Evolutionary conservation across 2,113 vertebrate species (phyloP).

Genomic region (Ciconia maguari): DNA sequence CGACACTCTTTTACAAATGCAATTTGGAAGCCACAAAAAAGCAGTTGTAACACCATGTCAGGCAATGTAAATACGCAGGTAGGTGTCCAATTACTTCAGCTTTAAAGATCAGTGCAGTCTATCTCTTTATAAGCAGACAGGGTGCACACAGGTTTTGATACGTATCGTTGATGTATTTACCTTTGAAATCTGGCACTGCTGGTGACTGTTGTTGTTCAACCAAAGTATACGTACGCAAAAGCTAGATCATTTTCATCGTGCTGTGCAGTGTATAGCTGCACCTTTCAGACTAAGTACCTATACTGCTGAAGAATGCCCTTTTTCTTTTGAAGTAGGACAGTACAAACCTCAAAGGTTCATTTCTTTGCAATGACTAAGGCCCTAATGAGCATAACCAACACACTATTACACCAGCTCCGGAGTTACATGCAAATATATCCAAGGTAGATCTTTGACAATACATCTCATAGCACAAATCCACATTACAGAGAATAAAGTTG

Average conservation of each 20-base stretch:
- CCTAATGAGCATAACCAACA: slow-evolving; percentile 21
- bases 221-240: slow-evolving; percentile 13
- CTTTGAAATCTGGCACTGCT: slow-evolving; percentile 49
- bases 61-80: slow-evolving; percentile 45
- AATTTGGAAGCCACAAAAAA: neutral
- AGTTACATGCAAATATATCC: slow-evolving; percentile 5
- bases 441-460: slow-evolving; percentile 56
- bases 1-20: neutral
- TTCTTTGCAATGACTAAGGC: slow-evolving; percentile 7
- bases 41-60: neutral
- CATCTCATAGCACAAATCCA: slow-evolving; percentile 53
- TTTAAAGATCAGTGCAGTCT: slow-evolving; percentile 16
- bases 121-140: slow-evolving; percentile 18
- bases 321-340: slow-evolving; percentile 17
- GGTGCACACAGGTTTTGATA: slow-evolving; percentile 5
- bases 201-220: slow-evolving; percentile 31
- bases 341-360: slow-evolving; percentile 28
- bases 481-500: slow-evolving; percentile 65
- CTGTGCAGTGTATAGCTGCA: neutral
- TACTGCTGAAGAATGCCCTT: slow-evolving; percentile 19
- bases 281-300: slow-evolving; percentile 32
- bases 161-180: neutral
- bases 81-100: slow-evolving; percentile 47
- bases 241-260: slow-evolving; percentile 19
- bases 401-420: neutral